phyloP scores from a whole-genome alignment of 2,888 invertebrate genomes.

The Caenorhabditis sp. region DNA sequence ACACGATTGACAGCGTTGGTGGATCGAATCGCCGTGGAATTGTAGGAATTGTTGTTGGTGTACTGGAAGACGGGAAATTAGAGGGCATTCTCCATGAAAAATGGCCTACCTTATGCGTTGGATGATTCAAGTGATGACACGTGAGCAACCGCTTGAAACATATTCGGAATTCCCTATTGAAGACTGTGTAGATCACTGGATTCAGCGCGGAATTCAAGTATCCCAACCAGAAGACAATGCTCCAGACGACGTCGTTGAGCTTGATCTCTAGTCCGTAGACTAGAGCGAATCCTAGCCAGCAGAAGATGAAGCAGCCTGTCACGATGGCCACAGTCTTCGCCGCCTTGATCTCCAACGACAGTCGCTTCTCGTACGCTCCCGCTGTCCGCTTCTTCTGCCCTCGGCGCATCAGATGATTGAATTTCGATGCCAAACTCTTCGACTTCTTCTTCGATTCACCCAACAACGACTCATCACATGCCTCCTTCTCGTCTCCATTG shows the following conservation, averaged over 20 bases:
- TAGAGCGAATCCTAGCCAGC: conserved; percentile 95
- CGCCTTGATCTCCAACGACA: conserved; percentile 82
- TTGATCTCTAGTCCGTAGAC: conserved; percentile 80
- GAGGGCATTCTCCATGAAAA: not conserved
- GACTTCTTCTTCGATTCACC: conserved; percentile 43
- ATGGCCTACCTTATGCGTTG: conserved; percentile 65
- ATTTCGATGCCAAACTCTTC: conserved; percentile 62
- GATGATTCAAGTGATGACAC: conserved; percentile 81
- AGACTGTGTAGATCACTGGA: conserved; percentile 86
- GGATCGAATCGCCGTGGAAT: conserved; percentile 70
- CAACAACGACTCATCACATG: conserved; percentile 38
- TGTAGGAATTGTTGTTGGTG: conserved; percentile 78
- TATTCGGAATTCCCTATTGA: conserved; percentile 82
- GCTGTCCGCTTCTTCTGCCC: conserved; percentile 75
- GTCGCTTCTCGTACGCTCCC: conserved; percentile 81
- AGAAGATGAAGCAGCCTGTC: conserved; percentile 96
- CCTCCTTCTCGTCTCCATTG: conserved; percentile 43
- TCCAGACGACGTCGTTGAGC: conserved; percentile 84
- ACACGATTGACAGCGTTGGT: conserved; percentile 61
- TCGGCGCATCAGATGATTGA: conserved; percentile 66
- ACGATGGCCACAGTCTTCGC: conserved; percentile 88
- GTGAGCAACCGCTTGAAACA: conserved; percentile 83
- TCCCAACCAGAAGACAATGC: conserved; percentile 96
- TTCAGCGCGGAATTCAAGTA: conserved; percentile 98
- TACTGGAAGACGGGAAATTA: conserved; percentile 66